Percentiles rank a stretch among this genome's conserved stretches.
Evolutionary conservation across 2,888 invertebrate species (phyloP).

Genomic region (Cantharis lateralis): DNA sequence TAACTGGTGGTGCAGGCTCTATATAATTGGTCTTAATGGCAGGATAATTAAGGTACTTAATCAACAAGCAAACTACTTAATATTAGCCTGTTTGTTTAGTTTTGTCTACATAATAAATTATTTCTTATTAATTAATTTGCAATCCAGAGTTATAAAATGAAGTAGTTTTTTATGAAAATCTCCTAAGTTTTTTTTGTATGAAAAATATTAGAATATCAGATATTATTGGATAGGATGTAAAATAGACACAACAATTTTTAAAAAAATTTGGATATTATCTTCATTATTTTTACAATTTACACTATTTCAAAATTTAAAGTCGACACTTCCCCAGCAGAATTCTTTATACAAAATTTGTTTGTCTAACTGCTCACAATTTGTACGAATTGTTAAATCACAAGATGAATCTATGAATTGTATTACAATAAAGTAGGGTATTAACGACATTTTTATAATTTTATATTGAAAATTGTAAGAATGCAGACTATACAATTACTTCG

Average conservation of each 20-base stretch:
- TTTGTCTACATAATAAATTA: background rate
- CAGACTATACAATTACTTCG: too few relatives aligned
- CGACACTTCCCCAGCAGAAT: background rate
- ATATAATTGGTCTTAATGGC: conserved; percentile 18
- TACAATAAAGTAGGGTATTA: too few relatives aligned
- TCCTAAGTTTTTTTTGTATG: too few relatives aligned
- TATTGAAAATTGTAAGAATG: too few relatives aligned
- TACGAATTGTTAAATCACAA: background rate
- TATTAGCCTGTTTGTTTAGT: background rate
- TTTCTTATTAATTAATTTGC: background rate
- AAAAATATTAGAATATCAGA: too few relatives aligned
- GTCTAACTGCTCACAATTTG: background rate
- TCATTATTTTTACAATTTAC: background rate
- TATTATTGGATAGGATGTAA: background rate
- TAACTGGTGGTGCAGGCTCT: conserved; percentile 11
- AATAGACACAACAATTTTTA: background rate
- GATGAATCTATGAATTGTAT: too few relatives aligned
- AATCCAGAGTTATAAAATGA: background rate
- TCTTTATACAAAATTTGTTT: background rate
- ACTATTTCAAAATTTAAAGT: background rate
- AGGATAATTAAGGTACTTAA: conserved; percentile 21
- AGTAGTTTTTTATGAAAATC: background rate
- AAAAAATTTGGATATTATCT: too few relatives aligned
- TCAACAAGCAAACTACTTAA: conserved; percentile 13
- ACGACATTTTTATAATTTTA: too few relatives aligned